Conservation (phyloP, 2,797 vertebrate species). For the Pteropus rufus region DNA sequence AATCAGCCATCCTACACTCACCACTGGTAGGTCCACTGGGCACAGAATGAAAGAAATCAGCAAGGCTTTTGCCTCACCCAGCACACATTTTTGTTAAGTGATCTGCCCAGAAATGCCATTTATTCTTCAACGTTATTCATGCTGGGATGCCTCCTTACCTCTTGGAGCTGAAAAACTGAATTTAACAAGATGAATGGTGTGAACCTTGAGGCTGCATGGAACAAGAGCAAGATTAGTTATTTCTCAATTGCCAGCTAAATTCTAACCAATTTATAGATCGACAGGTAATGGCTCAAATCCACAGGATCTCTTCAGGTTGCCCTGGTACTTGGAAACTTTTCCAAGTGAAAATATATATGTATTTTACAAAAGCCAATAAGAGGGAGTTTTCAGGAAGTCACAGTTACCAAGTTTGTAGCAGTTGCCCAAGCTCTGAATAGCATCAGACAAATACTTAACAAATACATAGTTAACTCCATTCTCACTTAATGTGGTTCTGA, state of each 20-base stretch:
- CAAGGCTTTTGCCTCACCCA: background rate
- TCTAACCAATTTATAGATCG: constrained; percentile 46
- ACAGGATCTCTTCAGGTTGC: constrained; percentile 2
- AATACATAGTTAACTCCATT: background rate
- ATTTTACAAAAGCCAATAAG: background rate
- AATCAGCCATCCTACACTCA: background rate
- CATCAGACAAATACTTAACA: background rate
- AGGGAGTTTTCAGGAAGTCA: background rate
- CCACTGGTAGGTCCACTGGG: background rate
- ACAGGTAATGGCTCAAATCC: constrained; percentile 9
- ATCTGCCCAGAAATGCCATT: constrained; percentile 44
- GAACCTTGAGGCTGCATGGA: background rate
- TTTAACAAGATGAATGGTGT: constrained; percentile 47
- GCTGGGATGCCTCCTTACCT: constrained; percentile 52
- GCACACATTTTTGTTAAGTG: background rate
- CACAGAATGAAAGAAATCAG: background rate
- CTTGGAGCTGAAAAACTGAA: constrained; percentile 49
- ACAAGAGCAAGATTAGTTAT: constrained; percentile 29
- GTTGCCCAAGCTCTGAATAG: background rate
- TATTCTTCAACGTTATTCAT: constrained; percentile 25
- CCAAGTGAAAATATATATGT: background rate
- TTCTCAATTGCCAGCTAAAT: constrained; percentile 46
- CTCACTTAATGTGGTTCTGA: background rate
- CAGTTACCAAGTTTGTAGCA: background rate
- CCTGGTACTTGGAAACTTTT: constrained; percentile 31